These are phyloP conservation scores for Papilio xuthus DNA, from an alignment of 1,140 invertebrate genomes.

Conservation along the genomic window DNA sequence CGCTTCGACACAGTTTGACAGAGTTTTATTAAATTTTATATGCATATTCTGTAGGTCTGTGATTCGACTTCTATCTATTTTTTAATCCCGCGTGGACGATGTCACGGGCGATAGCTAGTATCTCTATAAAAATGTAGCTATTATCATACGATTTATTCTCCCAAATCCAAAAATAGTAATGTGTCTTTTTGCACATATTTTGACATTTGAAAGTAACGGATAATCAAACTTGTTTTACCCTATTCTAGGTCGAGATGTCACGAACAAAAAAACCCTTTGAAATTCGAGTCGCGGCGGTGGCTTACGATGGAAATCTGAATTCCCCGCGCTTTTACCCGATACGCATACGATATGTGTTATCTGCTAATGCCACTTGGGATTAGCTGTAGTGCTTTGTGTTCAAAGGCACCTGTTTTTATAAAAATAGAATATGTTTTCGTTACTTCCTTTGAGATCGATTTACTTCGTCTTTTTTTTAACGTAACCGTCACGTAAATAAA, in stretches of 20 bases:
- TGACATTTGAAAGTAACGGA: not conserved
- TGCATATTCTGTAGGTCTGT: too few relatives aligned
- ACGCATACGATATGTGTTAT: constrained; percentile 76
- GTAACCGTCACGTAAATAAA: constrained; percentile 19
- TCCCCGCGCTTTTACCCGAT: constrained; percentile 76
- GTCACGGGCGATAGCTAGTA: too few relatives aligned
- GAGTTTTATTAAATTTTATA: too few relatives aligned
- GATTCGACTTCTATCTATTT: too few relatives aligned
- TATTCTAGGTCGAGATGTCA: constrained; percentile 44
- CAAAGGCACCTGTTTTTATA: constrained; percentile 76
- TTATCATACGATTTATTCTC: too few relatives aligned
- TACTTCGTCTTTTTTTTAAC: constrained; percentile 42
- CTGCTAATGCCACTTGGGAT: constrained; percentile 76
- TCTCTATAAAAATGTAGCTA: too few relatives aligned
- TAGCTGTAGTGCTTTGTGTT: constrained; percentile 72
- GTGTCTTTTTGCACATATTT: not conserved
- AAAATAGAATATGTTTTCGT: constrained; percentile 72
- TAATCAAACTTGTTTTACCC: constrained; percentile 21
- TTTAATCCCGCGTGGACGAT: too few relatives aligned
- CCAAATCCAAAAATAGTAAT: too few relatives aligned
- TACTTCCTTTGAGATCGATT: constrained; percentile 54
- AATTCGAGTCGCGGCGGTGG: constrained; percentile 65
- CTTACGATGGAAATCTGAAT: constrained; percentile 73
- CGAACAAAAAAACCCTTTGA: constrained; percentile 71
- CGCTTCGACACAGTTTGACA: too few relatives aligned